Base-by-base conservation (phyloP, 2,797 vertebrate species). In the Falco biarmicus region DNA sequence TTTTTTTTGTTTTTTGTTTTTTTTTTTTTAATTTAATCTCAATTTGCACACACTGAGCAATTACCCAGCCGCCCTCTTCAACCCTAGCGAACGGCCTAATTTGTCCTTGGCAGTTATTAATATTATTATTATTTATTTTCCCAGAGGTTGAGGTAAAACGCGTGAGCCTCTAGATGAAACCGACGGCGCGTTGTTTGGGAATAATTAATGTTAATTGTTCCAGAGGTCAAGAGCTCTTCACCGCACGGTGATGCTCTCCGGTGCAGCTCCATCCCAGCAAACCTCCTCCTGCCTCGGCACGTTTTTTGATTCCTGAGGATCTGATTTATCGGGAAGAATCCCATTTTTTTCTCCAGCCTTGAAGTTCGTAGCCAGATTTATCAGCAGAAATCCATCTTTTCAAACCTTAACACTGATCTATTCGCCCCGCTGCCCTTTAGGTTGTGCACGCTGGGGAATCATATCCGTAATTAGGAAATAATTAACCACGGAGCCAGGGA, bases 391-490 rank as follows among this genome's bases (percentile, higher is more conserved):
- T 53, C 48, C 6, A 1, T 28, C 24, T 18, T 43, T 31, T 25
- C 16, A 31, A 16, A 18, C 59, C 47, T 54, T 29, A 24, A 45
- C 34, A 11, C 25, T 6, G 61, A 22, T 66, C 25, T 7, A 29
- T 13, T 13, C 6, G 32, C 60, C 47, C 59, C 1, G 18, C 50
- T 43, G 50, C 50, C 50, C 32, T 64, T 28, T 5, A 22, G 48
- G 24, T 41, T 48, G 73, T 17, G 57, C n/a, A 2, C 3, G 15
- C 32, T 18, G 15, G 43, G n/a, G 43, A 48, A 29, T 13, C 16
- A 4, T 5, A 7, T 24, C 4, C 1, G 24, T 34, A 45, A 34
- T 24, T 65, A 54, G 29, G 5, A 7, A 2, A 11, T 29, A 14
- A 29, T 54, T 29, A 45, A 11, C 19, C 7, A 15, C 11, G 15